Evolutionary conservation across 1,140 invertebrate genomes (phyloP), one percentile per base, ranked within the genome.

Genomic region (Lordiphosa mommai): DNA sequence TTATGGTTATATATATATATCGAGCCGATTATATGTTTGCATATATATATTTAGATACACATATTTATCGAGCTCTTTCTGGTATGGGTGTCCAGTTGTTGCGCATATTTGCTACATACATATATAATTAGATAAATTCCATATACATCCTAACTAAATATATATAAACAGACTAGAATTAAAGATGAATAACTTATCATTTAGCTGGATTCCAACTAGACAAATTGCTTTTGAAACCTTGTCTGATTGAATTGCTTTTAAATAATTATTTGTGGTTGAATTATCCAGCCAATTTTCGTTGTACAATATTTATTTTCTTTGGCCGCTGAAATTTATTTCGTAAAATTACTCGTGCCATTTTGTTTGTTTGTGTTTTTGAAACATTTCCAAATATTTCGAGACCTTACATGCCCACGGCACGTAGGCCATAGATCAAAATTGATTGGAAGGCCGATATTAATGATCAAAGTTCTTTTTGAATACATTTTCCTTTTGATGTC

Each of bases 71-170:
- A n/a, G n/a, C 7, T 20, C 16, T 14, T 33, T 23, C 3, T 37
- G 30, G 74, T 80, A 56, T 80, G 36, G 33, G 61, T 60, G 71
- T 80, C 76, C 76, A 80, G 76, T 82, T 82, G 74, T 70, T 70
- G 76, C 53, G 72, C 60, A 74, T 70, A 70, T 80, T 80, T 79
- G 40, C 33, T 57, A 55, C 37, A 38, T 52, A 13, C 55, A 36
- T 51, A 50, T 40, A 36, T 52, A 46, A 34, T 20, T 23, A 12
- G 8, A 29, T 44, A 52, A 7, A 55, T 16, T 23, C 23, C 13
- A 47, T 14, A 32, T 32, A 33, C 33, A 20, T 33, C 10, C 14
- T 20, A 34, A 14, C 8, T 17, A 32, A 17, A 23, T 16, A 10
- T 40, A 64, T 37, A 56, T 64, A 43, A 55, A 56, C 43, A 57